phyloP scores from a whole-genome alignment of 2,113 vertebrate genomes.

The Nipponia nippon region DNA sequence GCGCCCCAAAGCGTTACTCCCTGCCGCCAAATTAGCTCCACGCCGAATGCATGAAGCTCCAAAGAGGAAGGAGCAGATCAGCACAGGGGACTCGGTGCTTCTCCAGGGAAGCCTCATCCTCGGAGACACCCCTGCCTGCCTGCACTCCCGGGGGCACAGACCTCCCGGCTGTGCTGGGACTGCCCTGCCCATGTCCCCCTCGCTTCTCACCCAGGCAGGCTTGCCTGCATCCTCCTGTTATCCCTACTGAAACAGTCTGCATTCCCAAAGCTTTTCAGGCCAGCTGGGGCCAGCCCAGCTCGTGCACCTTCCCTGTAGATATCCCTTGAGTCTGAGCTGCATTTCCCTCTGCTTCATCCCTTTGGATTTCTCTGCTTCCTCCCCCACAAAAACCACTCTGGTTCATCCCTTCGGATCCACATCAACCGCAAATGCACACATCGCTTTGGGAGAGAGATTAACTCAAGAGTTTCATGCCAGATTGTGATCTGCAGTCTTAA shows the following conservation, averaged over 20 bases:
- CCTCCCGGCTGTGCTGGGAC: background rate
- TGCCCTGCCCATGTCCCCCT: background rate
- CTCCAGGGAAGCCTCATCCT: background rate
- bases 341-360: background rate
- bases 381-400: background rate
- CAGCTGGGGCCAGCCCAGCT: background rate
- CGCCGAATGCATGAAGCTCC: rapidly evolving
- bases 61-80: background rate
- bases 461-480: background rate
- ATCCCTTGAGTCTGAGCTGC: background rate
- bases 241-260: background rate
- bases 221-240: background rate
- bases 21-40: background rate
- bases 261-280: background rate
- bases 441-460: background rate
- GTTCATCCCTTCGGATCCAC: background rate
- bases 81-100: background rate
- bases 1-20: background rate
- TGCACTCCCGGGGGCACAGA: background rate
- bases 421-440: background rate
- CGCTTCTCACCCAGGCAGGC: background rate
- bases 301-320: background rate
- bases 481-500: background rate
- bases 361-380: background rate
- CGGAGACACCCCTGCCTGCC: background rate